phyloP scores from a whole-genome alignment of 64 coral and sea anemone species.

The Actinia equina region DNA sequence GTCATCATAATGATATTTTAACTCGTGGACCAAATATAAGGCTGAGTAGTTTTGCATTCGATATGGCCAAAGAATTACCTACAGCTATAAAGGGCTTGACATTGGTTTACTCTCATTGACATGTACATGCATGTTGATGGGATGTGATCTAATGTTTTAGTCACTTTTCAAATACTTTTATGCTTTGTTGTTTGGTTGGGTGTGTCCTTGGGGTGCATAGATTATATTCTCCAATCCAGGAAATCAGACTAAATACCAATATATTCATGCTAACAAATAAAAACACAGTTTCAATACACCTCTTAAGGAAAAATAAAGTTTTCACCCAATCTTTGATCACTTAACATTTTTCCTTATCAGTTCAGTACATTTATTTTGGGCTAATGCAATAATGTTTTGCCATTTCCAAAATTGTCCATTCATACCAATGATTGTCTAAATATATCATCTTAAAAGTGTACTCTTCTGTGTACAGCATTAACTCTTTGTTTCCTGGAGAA shows the following conservation, averaged over 20 bases:
- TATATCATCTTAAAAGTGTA: too few species aligned
- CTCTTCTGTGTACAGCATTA: background rate
- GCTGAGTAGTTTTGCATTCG: background rate
- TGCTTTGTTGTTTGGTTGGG: background rate
- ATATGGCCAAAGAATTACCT: background rate
- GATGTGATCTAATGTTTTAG: background rate
- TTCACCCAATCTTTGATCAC: background rate
- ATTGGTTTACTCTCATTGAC: background rate
- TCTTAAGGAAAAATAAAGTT: background rate
- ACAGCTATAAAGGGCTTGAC: background rate
- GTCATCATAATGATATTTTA: background rate
- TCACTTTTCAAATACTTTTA: background rate
- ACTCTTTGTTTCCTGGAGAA: background rate
- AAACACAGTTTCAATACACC: background rate
- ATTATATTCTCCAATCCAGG: background rate
- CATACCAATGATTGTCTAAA: background rate
- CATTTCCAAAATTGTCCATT: background rate
- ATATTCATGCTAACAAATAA: background rate
- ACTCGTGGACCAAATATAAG: background rate
- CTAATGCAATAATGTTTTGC: background rate
- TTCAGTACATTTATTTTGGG: background rate
- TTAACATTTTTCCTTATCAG: background rate
- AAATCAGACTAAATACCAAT: background rate
- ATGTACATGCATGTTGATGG: background rate
- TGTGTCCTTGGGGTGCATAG: background rate